Evolutionary conservation across 2,113 vertebrate species (phyloP), one percentile per base, ranked within the genome.

Genomic region (Baryphthengus martii): DNA sequence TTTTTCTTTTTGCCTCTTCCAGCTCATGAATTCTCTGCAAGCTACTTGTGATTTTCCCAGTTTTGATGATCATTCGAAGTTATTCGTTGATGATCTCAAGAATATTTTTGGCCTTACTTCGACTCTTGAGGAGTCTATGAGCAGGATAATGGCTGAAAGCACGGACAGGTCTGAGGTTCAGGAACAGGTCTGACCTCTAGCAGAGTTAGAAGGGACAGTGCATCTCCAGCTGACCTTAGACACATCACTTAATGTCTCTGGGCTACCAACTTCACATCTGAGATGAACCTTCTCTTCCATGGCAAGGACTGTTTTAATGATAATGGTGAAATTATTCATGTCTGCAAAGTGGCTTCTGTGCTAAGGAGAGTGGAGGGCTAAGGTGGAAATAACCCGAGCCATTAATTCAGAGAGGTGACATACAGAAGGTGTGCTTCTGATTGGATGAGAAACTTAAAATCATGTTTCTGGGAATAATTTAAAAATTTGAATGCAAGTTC

Each of bases 51-150:
- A 52, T 73, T 88, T 90, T 88, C 55, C 58, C 71, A 24, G 35
- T 19, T 44, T 52, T 73, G 50, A 11, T 3, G 3, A 65, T 79
- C 87, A 76, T 67, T 78, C 65, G n/a, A 0, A 70, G 71, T 95
- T 91, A 83, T 81, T 91, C 78, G 52, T 59, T 49, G 79, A 45
- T 66, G 85, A 85, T 59, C 82, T 91, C 85, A 67, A 44, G 78
- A 44, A 25, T n/a, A 68, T 52, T 84, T 47, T 45, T 68, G 53
- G 49, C 42, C 49, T 91, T 75, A 31, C 61, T 42, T n/a, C 26
- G 44, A 10, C 35, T 63, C 13, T 5, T 12, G 25, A 67, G 86
- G 65, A 71, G 37, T 13, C 18, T 80, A 39, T 56, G 66, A 94
- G 72, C 33, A 49, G 52, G 63, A 55, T 33, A 58, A 40, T 10